Evolutionary conservation across 2,888 invertebrate species (phyloP).

Genomic region (Caenorhabditis sp.): DNA sequence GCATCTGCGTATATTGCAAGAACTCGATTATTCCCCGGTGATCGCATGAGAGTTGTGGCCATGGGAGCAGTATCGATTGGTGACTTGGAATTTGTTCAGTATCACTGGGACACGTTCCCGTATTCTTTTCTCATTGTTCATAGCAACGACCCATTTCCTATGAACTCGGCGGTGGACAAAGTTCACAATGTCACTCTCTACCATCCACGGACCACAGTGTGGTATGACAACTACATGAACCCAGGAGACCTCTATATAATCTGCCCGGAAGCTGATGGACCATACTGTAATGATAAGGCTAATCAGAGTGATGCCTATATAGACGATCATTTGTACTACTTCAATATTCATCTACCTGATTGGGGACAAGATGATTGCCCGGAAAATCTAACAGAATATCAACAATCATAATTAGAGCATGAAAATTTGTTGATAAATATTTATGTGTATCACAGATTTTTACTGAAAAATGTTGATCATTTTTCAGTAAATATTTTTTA

Average conservation of each 20-base stretch:
- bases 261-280: slow-evolving; percentile 25
- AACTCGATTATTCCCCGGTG: slow-evolving; percentile 14
- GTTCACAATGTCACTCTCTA: slow-evolving; percentile 11
- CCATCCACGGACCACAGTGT: slow-evolving; percentile 23
- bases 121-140: slow-evolving; percentile 26
- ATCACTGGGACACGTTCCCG: slow-evolving; percentile 18
- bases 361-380: slow-evolving; percentile 36
- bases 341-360: slow-evolving; percentile 10
- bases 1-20: slow-evolving; percentile 11
- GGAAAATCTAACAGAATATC: slow-evolving; percentile 15
- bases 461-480: too few relatives aligned
- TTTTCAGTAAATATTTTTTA: too few relatives aligned
- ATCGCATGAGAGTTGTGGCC: slow-evolving; percentile 20
- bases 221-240: slow-evolving; percentile 35
- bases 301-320: background rate
- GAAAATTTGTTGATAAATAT: too few relatives aligned
- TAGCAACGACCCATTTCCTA: slow-evolving; percentile 4
- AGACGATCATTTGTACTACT: slow-evolving; percentile 20
- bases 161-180: background rate
- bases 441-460: too few relatives aligned
- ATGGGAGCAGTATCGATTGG: slow-evolving; percentile 8
- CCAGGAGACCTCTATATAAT: slow-evolving; percentile 10
- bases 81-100: slow-evolving; percentile 21
- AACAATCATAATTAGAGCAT: slow-evolving; percentile 11
- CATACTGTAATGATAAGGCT: slow-evolving; percentile 9